Base-by-base conservation (phyloP, 2,888 invertebrate genomes). In the Lycocerus yunnanus region DNA sequence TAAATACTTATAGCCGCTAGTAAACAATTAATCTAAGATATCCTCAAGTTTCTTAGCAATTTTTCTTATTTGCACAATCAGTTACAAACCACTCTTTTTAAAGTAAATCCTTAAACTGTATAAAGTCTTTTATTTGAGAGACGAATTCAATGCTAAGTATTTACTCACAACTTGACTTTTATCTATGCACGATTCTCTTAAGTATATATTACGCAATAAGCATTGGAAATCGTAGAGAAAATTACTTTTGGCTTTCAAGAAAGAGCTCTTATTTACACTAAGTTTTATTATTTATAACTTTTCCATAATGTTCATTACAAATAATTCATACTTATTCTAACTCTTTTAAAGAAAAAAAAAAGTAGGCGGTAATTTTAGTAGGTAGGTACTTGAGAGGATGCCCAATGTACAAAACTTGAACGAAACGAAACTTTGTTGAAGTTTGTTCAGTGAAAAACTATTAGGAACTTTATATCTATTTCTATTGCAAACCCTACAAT, bases 11-110 rank as follows among this genome's bases (percentile, higher is more conserved):
- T 66, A 71, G 20, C 43, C 16, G 21, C 65, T 24, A 43, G 15
- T 60, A 70, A 65, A 43, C 65, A 63, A 70, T 65, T 70, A 63
- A 63, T 70, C 65, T 70, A 58, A 43, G 60, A 70, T 15, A 24
- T 68, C 60, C 60, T 9, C 14, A 60, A 68, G 16, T 59, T 59
- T 59, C 68, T 6, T 21, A 58, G 9, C 20, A 68, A 15, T 15
- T 68, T 68, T 68, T 68, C 24, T 58, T 59, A 59, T 60, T 60
- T 60, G 24, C 60, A 60, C 15, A 59, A 21, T 68, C n/a, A 58
- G 15, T 69, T 60, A 69, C 24, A 63, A 69, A 63, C 15, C 43
- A 13, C 58, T 24, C 11, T 20, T 61, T 63, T 68, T 58, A 58
- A 15, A 18, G 20, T n/a, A 18, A 18, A 21, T 14, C 20, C 14